Base-by-base conservation (phyloP, 2,797 vertebrate species). In the Dicrostonyx torquatus region DNA sequence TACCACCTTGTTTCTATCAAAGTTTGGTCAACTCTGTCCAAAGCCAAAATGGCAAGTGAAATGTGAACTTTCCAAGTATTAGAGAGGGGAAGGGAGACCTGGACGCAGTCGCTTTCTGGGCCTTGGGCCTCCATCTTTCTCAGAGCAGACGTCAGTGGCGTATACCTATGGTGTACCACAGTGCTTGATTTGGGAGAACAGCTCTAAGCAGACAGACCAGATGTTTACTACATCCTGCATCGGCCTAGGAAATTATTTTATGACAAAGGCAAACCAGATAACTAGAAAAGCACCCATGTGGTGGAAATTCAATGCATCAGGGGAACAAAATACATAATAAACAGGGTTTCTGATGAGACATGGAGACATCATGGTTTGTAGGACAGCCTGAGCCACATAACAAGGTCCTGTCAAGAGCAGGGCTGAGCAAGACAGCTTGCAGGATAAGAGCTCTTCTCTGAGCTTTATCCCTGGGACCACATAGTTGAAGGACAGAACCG, bases 251-350 rank as follows among this genome's bases (percentile, higher is more conserved):
- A 55, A 89, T 90, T 89, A 87, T 90, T 90, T 86, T 31, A 68
- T 58, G 60, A 89, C 37, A 86, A 91, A 95, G 45, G 70, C 66
- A 94, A 93, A 87, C 29, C 64, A 89, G 60, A 95, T 53, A 89
- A 91, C 50, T 70, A 75, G 26, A 53, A 86, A 83, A 75, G 7
- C 0, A 20, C 60, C 55, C 37, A 62, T 40, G 14, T 78, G 70
- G 66, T 31, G 24, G 79, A 92, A 93, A 89, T 31, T 78, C 72
- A 92, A 93, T 34, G 84, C 76, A 70, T 40, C 85, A 72, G 37
- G 34, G 53, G 78, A 75, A 93, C 68, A 88, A 79, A 92, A 83
- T 40, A 75, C 45, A 11, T 9, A 75, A 78, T 68, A 76, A 91
- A 75, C n/a, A 40, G 80, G 20, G 34, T 70, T 64, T 43, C 60